phyloP scores from a whole-genome alignment of 2,888 invertebrate species.

The Chromoteleia sp. region DNA sequence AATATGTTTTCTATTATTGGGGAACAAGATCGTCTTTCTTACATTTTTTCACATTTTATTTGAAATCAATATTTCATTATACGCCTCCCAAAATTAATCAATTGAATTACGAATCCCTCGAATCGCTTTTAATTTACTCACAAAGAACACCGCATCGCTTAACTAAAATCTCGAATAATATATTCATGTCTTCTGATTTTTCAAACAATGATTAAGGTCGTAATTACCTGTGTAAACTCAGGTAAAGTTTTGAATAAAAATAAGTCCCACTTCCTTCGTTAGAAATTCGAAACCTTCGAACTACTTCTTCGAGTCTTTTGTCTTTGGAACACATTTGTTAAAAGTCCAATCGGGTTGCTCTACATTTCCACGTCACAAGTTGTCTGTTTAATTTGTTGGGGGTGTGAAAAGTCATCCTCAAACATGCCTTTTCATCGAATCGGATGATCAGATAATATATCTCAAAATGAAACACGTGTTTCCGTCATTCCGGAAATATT shows the following conservation, averaged over 20 bases:
- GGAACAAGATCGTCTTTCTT: no score
- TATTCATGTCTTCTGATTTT: no score
- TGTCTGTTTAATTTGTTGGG: not conserved
- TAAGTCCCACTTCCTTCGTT: constrained; percentile 11
- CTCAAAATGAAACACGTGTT: not conserved
- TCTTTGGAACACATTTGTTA: not conserved
- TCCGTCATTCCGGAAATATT: not conserved
- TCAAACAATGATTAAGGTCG: no score
- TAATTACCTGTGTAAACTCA: no score
- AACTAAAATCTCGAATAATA: not conserved
- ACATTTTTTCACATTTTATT: no score
- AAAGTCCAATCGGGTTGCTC: constrained; percentile 2
- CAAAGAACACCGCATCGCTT: no score
- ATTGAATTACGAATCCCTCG: no score
- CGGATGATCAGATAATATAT: no score
- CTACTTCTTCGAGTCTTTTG: constrained; percentile 13
- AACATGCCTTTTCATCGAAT: constrained; percentile 3
- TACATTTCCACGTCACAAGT: not conserved
- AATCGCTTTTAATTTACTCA: no score
- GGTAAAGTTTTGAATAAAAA: constrained; percentile 1
- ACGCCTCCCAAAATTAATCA: no score
- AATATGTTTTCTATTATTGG: no score
- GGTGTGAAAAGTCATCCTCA: not conserved
- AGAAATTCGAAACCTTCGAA: constrained; percentile 8
- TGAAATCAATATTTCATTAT: no score